phyloP scores from a whole-genome alignment of 2,888 invertebrate genomes.

The Augiades crinisus region DNA sequence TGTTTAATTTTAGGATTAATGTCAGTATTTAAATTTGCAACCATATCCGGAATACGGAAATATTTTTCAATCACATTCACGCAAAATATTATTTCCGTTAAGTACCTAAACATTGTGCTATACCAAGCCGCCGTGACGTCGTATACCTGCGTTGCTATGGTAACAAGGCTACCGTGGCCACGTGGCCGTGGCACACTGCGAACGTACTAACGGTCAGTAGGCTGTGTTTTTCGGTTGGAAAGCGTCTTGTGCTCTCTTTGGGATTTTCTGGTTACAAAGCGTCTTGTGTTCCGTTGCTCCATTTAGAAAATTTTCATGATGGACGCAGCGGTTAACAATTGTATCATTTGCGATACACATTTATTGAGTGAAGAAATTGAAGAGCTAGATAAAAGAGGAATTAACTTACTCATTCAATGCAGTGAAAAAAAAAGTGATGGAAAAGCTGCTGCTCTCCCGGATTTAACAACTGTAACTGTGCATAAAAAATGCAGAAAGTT shows the following conservation, averaged over 20 bases:
- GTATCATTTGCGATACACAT: constrained; percentile 1
- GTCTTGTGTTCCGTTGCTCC: not conserved
- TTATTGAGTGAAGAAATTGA: not conserved
- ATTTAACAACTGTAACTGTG: too few relatives aligned
- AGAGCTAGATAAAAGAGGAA: constrained; percentile 1
- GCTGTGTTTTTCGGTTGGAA: not conserved
- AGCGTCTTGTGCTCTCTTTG: constrained; percentile 1
- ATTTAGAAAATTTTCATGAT: not conserved
- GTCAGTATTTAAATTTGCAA: too few relatives aligned
- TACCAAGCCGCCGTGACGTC: not conserved
- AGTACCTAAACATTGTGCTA: not conserved
- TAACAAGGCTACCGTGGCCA: not conserved
- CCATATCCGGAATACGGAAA: too few relatives aligned
- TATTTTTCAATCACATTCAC: too few relatives aligned
- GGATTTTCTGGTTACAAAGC: not conserved
- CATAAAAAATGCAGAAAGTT: too few relatives aligned
- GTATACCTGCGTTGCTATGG: not conserved
- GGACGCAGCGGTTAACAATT: not conserved
- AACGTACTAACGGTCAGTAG: not conserved
- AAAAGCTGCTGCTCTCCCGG: too few relatives aligned
- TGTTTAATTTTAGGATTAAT: too few relatives aligned
- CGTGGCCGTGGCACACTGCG: constrained; percentile 1
- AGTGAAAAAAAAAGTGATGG: not conserved
- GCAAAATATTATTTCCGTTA: constrained; percentile 1
- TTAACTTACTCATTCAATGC: constrained; percentile 1